Evolutionary conservation across 2,888 invertebrate species (phyloP), one percentile per base, ranked within the genome.

Genomic region (Salticus scenicus): DNA sequence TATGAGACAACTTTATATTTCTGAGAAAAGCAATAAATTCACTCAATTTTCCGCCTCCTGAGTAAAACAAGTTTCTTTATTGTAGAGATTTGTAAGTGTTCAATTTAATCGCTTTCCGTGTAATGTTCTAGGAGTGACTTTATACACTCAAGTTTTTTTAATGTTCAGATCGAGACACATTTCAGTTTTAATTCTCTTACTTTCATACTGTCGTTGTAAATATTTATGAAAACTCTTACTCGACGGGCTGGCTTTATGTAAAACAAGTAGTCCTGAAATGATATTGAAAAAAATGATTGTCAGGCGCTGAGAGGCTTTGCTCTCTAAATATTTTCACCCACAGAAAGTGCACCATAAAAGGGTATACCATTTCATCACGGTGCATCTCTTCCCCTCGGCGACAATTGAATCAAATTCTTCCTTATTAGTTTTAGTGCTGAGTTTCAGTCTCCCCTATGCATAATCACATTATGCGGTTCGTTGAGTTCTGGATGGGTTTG

Each of bases 381-480:
- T 51, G 63, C 74, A 64, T 37, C 37, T 74, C 76, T 27, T 64
- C 75, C 66, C 82, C 71, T 64, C 20, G 37, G 76, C 77, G 72
- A 77, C 83, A 83, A 83, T 83, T 83, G 83, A 83, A 83, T 83
- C 77, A 83, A 83, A 83, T 73, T 83, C 83, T 64, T 73, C 77
- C 77, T 83, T 77, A 77, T 83, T 83, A 83, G 83, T 83, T 82
- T 82, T 82, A 82, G 82, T 82, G 75, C 82, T 12, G 63, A 33
- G 28, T 17, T 37, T 28, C 72, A 17, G 28, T n/a, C 31, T 37
- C 73, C 72, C 83, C 67, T 72, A 76, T 83, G 83, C 83, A 83
- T 83, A 83, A 83, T 83, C 83, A 77, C 72, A 83, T 83, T 83
- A 83, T 31, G 83, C 77, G 83, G 83, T 83, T 83, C 77, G 83